Evolutionary conservation across 2,888 invertebrate species (phyloP).

Genomic region (Eudasyphora cyanicolor): DNA sequence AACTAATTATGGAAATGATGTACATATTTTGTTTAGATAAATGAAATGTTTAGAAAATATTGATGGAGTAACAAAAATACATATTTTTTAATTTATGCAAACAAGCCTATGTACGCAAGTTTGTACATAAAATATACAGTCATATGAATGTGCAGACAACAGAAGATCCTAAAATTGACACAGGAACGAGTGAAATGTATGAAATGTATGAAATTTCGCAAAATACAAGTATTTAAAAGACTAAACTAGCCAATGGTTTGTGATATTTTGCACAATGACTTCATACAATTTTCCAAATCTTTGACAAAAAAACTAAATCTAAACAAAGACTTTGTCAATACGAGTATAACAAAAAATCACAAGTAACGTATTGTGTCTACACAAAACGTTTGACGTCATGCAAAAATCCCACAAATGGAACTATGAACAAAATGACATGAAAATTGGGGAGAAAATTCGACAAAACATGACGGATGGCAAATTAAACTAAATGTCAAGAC

Average conservation of each 20-base stretch:
- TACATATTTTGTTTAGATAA: neutral
- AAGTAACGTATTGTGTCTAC: too few relatives aligned
- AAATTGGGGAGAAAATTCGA: constrained; percentile 9
- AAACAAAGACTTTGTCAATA: neutral
- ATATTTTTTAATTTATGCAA: neutral
- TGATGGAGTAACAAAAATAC: neutral
- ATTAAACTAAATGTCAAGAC: constrained; percentile 15
- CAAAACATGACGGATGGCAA: constrained; percentile 21
- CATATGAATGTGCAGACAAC: too few relatives aligned
- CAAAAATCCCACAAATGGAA: constrained; percentile 17
- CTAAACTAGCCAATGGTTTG: neutral
- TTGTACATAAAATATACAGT: too few relatives aligned
- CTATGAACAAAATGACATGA: constrained; percentile 31
- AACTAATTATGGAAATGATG: neutral
- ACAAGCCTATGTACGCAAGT: neutral
- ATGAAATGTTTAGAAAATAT: neutral
- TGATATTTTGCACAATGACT: neutral
- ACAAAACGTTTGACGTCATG: constrained; percentile 53
- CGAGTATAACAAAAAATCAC: neutral
- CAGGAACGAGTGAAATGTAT: too few relatives aligned
- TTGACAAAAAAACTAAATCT: neutral
- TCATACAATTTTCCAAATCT: neutral
- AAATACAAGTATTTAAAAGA: neutral
- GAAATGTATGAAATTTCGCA: too few relatives aligned
- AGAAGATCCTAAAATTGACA: too few relatives aligned